A percentile compares a stretch with the other conserved stretches of the same genome.
Conservation (phyloP, 2,113 vertebrate species). For the Oncorhynchus gorbuscha region DNA sequence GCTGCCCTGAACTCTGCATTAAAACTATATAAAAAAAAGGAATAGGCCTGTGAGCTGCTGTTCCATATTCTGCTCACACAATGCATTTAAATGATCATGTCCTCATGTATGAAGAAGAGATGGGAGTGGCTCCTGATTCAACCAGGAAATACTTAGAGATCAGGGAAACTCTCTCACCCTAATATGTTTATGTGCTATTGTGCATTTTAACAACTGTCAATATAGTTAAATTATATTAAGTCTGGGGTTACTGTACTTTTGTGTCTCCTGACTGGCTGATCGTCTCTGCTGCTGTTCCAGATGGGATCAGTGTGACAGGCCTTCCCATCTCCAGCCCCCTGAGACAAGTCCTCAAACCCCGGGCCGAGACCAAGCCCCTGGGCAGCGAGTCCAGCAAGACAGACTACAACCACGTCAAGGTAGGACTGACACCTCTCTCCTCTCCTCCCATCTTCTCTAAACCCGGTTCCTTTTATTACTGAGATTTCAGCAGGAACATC, state of each 20-base stretch:
- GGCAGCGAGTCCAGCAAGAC: conserved; percentile 80
- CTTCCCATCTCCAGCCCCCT: conserved; percentile 90
- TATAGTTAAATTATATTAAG: too few species aligned
- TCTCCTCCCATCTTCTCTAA: not conserved
- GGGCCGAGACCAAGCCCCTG: conserved; percentile 80
- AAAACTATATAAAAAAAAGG: not conserved
- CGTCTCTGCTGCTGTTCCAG: conserved; percentile 63
- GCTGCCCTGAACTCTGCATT: not conserved
- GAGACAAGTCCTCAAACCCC: conserved; percentile 87
- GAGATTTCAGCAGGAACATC: not conserved
- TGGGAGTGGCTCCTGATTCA: too few species aligned
- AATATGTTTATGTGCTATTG: too few species aligned
- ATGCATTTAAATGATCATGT: not conserved
- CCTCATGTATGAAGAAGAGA: too few species aligned
- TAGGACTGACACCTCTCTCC: conserved; percentile 46
- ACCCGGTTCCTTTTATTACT: too few species aligned
- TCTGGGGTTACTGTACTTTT: not conserved
- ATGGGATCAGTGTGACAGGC: conserved; percentile 93
- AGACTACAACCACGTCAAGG: conserved; percentile 89
- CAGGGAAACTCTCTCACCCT: too few species aligned
- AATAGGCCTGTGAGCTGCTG: not conserved
- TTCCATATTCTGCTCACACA: not conserved
- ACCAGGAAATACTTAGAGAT: too few species aligned
- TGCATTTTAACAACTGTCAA: too few species aligned
- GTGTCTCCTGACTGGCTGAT: not conserved